These are phyloP conservation scores for Halichondria panicea DNA, from an alignment of 37 sponge, comb jelly and placozoan genomes.

Conservation along the genomic window DNA sequence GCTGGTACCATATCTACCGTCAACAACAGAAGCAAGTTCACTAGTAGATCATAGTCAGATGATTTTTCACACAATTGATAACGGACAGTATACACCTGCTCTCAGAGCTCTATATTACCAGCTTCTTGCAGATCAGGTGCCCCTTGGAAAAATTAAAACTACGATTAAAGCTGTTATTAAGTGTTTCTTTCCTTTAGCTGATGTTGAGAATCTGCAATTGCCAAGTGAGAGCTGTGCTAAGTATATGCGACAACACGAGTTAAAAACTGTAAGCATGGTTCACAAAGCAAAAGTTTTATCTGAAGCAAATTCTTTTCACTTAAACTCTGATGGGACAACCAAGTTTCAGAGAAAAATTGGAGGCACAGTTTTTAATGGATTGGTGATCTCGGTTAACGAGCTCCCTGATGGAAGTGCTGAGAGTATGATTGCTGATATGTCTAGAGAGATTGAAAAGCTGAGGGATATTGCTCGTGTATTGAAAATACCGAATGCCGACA, in stretches of 20 bases:
- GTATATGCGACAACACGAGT: conserved; percentile 15
- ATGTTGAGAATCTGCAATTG: not conserved
- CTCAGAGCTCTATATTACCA: conserved; percentile 17
- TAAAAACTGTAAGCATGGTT: conserved; percentile 26
- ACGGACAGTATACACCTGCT: conserved; percentile 22
- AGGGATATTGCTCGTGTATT: conserved; percentile 5
- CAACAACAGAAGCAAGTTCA: no score
- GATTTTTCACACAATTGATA: no score
- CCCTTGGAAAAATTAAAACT: not conserved
- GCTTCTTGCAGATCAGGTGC: conserved; percentile 12
- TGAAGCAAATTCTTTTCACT: not conserved
- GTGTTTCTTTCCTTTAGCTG: conserved; percentile 5
- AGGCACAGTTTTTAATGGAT: conserved; percentile 9
- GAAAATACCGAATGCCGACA: conserved; percentile 1
- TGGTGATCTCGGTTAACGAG: conserved; percentile 9
- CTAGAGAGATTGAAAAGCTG: conserved; percentile 7
- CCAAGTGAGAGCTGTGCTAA: conserved; percentile 25
- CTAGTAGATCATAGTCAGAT: no score
- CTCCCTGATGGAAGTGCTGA: conserved; percentile 19
- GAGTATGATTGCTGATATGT: conserved; percentile 10
- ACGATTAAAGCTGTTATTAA: conserved; percentile 6
- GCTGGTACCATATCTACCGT: no score
- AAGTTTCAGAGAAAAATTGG: conserved; percentile 5
- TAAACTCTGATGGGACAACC: conserved; percentile 28
- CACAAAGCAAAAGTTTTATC: not conserved